A percentile compares a stretch with the other conserved stretches of the same genome.
Evolutionary conservation across 2,797 vertebrate species (phyloP).

Genomic region (Spinus pinus): DNA sequence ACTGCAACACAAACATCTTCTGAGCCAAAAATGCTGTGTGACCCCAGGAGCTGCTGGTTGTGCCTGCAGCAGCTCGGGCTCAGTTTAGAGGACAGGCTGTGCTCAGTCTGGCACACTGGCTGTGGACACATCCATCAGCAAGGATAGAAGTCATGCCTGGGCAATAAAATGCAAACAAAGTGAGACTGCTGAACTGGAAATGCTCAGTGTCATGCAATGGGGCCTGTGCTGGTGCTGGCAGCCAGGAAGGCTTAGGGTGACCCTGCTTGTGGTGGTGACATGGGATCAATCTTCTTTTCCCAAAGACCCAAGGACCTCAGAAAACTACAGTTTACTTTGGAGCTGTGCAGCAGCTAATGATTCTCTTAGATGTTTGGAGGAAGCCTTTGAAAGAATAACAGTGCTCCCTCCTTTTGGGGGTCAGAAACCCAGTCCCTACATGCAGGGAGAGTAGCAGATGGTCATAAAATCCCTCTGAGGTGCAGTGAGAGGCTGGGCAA

Average conservation of each 20-base stretch:
- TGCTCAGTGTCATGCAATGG: accelerated
- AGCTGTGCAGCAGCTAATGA: neutral
- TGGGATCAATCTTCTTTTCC: neutral
- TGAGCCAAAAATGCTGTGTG: neutral
- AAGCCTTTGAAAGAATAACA: neutral
- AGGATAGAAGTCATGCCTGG: neutral
- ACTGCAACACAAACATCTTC: neutral
- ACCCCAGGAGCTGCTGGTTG: neutral
- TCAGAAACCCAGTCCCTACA: neutral
- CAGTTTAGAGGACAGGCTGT: neutral
- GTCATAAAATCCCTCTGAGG: neutral
- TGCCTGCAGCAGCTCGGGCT: neutral
- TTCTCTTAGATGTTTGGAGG: neutral
- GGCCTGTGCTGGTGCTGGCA: neutral
- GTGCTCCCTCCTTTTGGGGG: neutral
- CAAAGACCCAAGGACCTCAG: neutral
- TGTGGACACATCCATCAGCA: neutral
- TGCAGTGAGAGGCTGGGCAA: neutral
- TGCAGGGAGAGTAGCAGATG: neutral
- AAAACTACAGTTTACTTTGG: neutral
- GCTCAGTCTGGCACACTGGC: neutral
- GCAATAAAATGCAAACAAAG: neutral
- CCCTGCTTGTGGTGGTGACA: neutral
- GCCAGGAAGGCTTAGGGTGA: neutral
- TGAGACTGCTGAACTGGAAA: neutral